These are phyloP conservation scores for Gallinago undulata DNA, from an alignment of 2,113 vertebrate genomes.

Conservation along the genomic window DNA sequence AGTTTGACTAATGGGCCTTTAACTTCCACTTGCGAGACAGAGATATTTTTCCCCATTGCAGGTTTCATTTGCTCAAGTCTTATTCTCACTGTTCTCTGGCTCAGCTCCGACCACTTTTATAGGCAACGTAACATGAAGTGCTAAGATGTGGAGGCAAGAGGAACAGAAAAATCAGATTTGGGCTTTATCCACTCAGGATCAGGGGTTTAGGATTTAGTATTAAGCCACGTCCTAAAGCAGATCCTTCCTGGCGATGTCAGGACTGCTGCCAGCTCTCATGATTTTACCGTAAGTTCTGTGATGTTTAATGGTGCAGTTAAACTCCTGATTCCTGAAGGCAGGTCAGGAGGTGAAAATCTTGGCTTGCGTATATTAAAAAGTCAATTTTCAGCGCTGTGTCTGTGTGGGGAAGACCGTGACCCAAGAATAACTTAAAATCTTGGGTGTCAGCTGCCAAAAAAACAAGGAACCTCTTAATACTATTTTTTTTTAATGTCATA, in stretches of 20 bases:
- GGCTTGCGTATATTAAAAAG: neutral
- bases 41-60: neutral
- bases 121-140: neutral
- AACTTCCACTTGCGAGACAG: neutral
- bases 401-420: accelerated
- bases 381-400: neutral
- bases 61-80: neutral
- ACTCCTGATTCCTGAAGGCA: neutral
- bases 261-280: neutral
- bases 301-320: neutral
- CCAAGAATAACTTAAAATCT: neutral
- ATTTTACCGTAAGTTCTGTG: neutral
- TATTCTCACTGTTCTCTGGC: neutral
- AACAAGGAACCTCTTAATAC: neutral
- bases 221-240: neutral
- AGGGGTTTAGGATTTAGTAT: neutral
- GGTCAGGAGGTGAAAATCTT: neutral
- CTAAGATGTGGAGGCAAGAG: neutral
- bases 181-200: neutral
- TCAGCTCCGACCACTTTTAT: conserved; percentile 12
- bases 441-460: neutral
- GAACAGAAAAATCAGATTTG: neutral
- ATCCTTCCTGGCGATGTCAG: neutral
- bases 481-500: neutral
- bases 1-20: neutral